Evolutionary conservation across 2,888 invertebrate genomes (phyloP).

Genomic region (Cerceris ruficornis): DNA sequence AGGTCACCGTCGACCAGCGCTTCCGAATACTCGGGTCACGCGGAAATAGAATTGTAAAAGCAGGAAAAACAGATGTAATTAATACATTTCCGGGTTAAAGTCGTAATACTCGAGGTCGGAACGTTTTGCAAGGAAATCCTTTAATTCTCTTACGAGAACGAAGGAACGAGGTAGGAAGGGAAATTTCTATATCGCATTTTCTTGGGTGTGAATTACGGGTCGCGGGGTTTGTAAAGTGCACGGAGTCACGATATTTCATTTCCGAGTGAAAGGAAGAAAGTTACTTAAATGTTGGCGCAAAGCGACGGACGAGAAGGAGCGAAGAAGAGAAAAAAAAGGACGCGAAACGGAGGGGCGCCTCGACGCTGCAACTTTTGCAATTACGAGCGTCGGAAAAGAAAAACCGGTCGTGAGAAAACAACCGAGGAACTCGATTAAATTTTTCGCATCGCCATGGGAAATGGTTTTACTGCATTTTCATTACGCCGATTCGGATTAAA

Average conservation of each 20-base stretch:
- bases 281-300: constrained; percentile 31
- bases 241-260: constrained; percentile 38
- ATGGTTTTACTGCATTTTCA: constrained; percentile 3
- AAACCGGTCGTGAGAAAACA: constrained; percentile 28
- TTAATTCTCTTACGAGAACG: not conserved
- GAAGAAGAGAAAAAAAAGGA: constrained; percentile 15
- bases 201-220: constrained; percentile 24
- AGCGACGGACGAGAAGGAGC: not conserved
- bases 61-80: not conserved
- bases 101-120: not conserved
- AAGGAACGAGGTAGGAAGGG: not conserved
- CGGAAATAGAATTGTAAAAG: too few species aligned
- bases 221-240: constrained; percentile 29
- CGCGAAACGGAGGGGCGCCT: not conserved
- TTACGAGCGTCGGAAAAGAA: constrained; percentile 41
- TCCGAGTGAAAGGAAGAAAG: constrained; percentile 45
- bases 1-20: too few species aligned
- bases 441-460: constrained; percentile 20
- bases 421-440: constrained; percentile 45
- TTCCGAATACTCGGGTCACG: too few species aligned
- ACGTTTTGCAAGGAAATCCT: not conserved
- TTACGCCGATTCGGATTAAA: constrained; percentile 2
- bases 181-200: constrained; percentile 8
- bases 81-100: not conserved
- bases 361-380: constrained; percentile 46